A percentile compares a stretch with the other conserved stretches of the same genome.
Evolutionary conservation across 2,888 invertebrate genomes (phyloP).

Genomic region (Periphyllus acericola): DNA sequence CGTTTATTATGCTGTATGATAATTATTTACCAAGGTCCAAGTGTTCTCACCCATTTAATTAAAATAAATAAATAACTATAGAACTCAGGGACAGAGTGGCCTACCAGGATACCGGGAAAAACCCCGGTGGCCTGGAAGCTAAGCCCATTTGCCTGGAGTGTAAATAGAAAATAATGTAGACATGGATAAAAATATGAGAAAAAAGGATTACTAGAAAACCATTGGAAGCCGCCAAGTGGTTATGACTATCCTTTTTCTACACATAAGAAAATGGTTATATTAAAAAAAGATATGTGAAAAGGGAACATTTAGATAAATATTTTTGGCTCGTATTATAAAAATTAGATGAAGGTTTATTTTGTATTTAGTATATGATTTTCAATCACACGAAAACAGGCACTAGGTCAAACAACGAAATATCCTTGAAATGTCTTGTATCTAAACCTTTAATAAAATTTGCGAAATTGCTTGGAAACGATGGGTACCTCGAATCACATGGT

Average conservation of each 20-base stretch:
- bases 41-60: too few relatives aligned
- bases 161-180: too few relatives aligned
- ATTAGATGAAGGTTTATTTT: conserved; percentile 22
- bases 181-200: too few relatives aligned
- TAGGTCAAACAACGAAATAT: conserved; percentile 60
- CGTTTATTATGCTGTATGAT: too few relatives aligned
- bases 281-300: conserved; percentile 15
- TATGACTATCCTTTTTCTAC: conserved; percentile 33
- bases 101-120: too few relatives aligned
- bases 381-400: conserved; percentile 53
- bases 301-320: conserved; percentile 14
- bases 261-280: conserved; percentile 22
- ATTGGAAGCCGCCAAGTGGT: conserved; percentile 9
- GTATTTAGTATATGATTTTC: conserved; percentile 61
- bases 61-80: too few relatives aligned
- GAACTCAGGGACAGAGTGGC: too few relatives aligned
- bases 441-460: conserved; percentile 63
- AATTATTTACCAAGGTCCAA: too few relatives aligned
- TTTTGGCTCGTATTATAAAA: conserved; percentile 5
- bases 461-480: conserved; percentile 63
- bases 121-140: too few relatives aligned
- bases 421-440: conserved; percentile 31
- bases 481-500: conserved; percentile 62
- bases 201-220: conserved; percentile 20
- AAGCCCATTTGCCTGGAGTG: too few relatives aligned